A percentile compares a stretch with the other conserved stretches of the same genome.
Conservation (phyloP, 2,113 vertebrate species). For the Muntiacus reevesi region DNA sequence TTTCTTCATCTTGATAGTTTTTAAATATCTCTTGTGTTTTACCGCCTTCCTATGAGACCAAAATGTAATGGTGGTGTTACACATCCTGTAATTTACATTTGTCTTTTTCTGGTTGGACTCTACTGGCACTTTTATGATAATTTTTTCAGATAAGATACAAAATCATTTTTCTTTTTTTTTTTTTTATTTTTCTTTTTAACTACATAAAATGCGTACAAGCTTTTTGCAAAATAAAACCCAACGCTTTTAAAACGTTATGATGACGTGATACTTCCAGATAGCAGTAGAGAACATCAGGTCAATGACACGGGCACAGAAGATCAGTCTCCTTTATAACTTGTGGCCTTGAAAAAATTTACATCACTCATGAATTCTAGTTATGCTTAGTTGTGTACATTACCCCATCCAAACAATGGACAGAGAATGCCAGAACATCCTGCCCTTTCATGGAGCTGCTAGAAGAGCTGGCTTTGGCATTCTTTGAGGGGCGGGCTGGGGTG, state of each 20-base stretch:
- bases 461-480: neutral
- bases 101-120: neutral
- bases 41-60: neutral
- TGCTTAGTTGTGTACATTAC: neutral
- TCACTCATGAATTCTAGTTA: neutral
- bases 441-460: neutral
- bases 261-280: neutral
- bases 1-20: neutral
- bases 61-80: neutral
- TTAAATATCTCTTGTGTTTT: neutral
- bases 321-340: neutral
- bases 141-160: neutral
- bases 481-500: neutral
- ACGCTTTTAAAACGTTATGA: neutral
- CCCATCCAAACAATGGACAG: neutral
- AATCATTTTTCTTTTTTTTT: neutral
- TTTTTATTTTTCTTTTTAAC: neutral
- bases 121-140: neutral
- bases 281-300: neutral
- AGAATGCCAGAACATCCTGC: neutral
- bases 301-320: neutral
- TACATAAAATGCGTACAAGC: neutral
- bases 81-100: neutral
- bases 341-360: neutral
- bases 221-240: neutral